Evolutionary conservation across 2,113 vertebrate species (phyloP).

Genomic region (Chinchilla lanigera): DNA sequence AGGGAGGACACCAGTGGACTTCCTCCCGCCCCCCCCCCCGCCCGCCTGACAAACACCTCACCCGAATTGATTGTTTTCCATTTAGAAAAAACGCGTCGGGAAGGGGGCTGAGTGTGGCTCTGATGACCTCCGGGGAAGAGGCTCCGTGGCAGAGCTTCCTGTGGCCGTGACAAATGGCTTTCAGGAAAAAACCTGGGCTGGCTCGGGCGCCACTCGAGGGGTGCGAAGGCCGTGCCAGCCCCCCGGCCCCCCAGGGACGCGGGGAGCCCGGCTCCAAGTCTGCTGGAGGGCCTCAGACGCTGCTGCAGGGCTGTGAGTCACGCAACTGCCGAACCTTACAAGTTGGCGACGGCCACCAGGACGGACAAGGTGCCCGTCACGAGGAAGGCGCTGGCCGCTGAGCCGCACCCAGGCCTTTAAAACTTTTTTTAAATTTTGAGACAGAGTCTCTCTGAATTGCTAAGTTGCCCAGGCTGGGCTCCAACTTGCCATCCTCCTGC

Average conservation of each 20-base stretch:
- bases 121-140: background rate
- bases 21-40: background rate
- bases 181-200: constrained; percentile 65
- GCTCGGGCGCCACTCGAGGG: background rate
- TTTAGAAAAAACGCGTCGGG: background rate
- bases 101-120: background rate
- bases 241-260: background rate
- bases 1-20: background rate
- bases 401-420: background rate
- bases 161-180: constrained; percentile 65
- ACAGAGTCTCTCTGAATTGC: background rate
- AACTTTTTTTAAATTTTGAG: background rate
- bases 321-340: background rate
- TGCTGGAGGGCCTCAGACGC: background rate
- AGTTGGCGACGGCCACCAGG: background rate
- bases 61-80: background rate
- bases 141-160: constrained; percentile 58
- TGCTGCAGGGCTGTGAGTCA: background rate
- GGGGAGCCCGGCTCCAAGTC: background rate
- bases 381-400: background rate
- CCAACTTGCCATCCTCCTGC: background rate
- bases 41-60: background rate
- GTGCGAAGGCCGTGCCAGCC: background rate
- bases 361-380: background rate
- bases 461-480: background rate